phyloP scores from a whole-genome alignment of 1,140 invertebrate genomes.

The Phocides pigmalion region DNA sequence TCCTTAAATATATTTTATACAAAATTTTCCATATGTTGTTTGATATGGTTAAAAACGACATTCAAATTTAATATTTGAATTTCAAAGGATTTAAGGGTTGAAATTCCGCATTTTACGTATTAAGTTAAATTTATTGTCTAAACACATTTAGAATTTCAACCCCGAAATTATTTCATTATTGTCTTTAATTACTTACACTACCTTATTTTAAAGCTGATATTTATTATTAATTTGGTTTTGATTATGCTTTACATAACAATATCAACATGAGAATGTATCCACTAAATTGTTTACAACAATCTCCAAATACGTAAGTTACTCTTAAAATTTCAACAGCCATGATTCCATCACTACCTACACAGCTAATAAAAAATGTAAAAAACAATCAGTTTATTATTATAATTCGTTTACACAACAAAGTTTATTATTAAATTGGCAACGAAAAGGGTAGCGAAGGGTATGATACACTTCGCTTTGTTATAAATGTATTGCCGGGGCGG shows the following conservation, averaged over 20 bases:
- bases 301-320: constrained; percentile 61
- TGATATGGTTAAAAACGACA: constrained; percentile 55
- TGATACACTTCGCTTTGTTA: constrained; percentile 37
- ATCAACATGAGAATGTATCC: constrained; percentile 57
- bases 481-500: constrained; percentile 61
- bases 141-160: not conserved
- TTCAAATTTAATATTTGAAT: constrained; percentile 18
- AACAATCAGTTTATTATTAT: constrained; percentile 28
- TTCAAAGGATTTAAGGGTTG: constrained; percentile 6
- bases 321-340: constrained; percentile 78
- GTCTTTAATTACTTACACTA: constrained; percentile 51
- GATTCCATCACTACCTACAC: constrained; percentile 66
- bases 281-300: constrained; percentile 71
- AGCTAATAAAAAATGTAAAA: constrained; percentile 37
- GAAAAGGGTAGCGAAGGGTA: constrained; percentile 29
- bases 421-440: constrained; percentile 37
- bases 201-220: constrained; percentile 56
- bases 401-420: constrained; percentile 37
- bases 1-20: constrained; percentile 1
- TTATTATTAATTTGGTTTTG: constrained; percentile 42
- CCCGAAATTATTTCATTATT: constrained; percentile 41
- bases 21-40: constrained; percentile 1
- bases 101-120: not conserved
- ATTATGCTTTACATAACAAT: constrained; percentile 61
- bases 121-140: constrained; percentile 1